Conservation (phyloP, 2,888 invertebrate genomes). For the Hypsopygia costalis region DNA sequence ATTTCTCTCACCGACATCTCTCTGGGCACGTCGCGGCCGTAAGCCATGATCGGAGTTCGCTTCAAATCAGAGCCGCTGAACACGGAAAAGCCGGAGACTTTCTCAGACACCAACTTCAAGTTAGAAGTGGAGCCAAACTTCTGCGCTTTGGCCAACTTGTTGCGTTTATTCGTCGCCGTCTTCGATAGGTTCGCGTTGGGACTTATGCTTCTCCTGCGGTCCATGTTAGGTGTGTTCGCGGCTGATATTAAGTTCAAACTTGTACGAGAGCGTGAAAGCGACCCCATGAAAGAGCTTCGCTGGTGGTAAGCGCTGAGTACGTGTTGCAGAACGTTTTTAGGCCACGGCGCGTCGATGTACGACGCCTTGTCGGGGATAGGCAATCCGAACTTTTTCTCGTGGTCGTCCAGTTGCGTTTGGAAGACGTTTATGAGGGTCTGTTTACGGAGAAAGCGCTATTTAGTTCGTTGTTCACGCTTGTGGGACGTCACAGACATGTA, state of each 20-base stretch:
- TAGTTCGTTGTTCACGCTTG: constrained; percentile 7
- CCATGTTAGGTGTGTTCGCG: constrained; percentile 51
- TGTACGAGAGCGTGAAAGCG: constrained; percentile 78
- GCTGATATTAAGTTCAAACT: constrained; percentile 65
- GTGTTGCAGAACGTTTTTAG: constrained; percentile 66
- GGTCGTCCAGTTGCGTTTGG: constrained; percentile 64
- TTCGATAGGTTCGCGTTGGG: constrained; percentile 38
- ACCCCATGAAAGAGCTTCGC: constrained; percentile 71
- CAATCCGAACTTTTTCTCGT: constrained; percentile 66
- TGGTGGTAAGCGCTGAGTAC: constrained; percentile 60
- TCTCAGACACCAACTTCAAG: constrained; percentile 61
- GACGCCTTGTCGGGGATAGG: constrained; percentile 50
- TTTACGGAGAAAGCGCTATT: constrained; percentile 16
- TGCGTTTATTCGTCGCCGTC: constrained; percentile 46
- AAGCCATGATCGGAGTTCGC: constrained; percentile 68
- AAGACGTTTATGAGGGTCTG: constrained; percentile 58
- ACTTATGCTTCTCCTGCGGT: constrained; percentile 54
- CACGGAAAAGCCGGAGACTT: constrained; percentile 66
- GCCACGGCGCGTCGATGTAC: constrained; percentile 64
- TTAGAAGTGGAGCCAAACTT: constrained; percentile 66
- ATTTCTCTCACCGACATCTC: constrained; percentile 21
- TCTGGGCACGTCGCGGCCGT: constrained; percentile 27
- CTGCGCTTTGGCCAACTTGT: constrained; percentile 45
- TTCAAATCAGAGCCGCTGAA: constrained; percentile 47
- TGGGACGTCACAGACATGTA: constrained; percentile 41